Evolutionary conservation across 2,888 invertebrate genomes (phyloP).

Genomic region (Lasioglossum calceatum): DNA sequence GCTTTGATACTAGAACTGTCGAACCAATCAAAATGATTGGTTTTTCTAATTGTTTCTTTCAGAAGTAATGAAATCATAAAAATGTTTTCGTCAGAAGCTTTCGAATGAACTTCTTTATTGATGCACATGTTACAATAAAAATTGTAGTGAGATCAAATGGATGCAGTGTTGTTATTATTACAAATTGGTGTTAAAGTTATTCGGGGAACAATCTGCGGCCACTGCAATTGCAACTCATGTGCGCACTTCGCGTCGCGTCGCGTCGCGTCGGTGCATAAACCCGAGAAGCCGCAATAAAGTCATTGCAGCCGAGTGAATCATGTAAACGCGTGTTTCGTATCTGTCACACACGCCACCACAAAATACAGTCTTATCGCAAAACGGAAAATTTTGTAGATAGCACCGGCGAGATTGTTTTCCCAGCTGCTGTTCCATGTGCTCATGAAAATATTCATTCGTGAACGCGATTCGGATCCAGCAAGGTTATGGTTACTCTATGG

Average conservation of each 20-base stretch:
- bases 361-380: not conserved
- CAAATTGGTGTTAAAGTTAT: not conserved
- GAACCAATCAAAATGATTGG: not conserved
- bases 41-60: not conserved
- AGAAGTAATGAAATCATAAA: not conserved
- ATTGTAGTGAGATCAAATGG: not conserved
- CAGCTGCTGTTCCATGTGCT: not conserved
- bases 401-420: not conserved
- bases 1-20: not conserved
- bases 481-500: not conserved
- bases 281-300: not conserved
- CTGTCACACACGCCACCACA: not conserved
- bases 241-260: not conserved
- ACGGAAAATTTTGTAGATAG: slow-evolving; percentile 11
- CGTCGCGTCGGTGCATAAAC: not conserved
- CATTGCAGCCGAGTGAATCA: not conserved
- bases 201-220: not conserved
- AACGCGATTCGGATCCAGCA: not conserved
- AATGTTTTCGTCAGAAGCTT: not conserved
- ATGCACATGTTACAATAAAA: not conserved
- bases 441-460: not conserved
- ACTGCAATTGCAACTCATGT: not conserved
- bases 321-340: not conserved
- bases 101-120: not conserved
- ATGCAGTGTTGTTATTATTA: not conserved